phyloP scores from a whole-genome alignment of 2,888 invertebrate species.

The Zelleria hepariella region DNA sequence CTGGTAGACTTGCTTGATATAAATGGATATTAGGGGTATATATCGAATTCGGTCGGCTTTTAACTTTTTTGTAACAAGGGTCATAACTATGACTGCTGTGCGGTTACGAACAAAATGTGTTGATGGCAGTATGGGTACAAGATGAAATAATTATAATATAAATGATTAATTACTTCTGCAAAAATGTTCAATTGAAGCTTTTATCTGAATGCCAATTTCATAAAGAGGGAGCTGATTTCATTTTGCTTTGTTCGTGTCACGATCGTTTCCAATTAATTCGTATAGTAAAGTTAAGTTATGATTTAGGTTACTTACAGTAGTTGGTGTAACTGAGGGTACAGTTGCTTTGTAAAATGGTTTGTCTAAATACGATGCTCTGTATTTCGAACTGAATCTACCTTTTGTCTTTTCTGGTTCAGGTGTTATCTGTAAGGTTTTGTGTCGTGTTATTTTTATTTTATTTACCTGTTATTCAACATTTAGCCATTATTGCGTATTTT shows the following conservation, averaged over 20 bases:
- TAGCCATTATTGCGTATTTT: neutral
- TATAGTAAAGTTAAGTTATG: constrained; percentile 7
- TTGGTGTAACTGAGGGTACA: constrained; percentile 71
- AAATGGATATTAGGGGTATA: no score
- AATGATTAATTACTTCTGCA: neutral
- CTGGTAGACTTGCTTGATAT: no score
- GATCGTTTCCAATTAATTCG: neutral
- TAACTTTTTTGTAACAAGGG: neutral
- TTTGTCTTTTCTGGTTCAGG: constrained; percentile 59
- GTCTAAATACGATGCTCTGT: constrained; percentile 65
- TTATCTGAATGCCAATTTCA: constrained; percentile 49
- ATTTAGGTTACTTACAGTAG: constrained; percentile 55
- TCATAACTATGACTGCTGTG: neutral
- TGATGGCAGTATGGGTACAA: neutral
- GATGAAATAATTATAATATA: neutral
- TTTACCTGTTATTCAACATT: neutral
- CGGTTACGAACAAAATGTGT: neutral
- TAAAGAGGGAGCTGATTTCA: constrained; percentile 60
- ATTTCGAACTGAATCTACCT: constrained; percentile 73
- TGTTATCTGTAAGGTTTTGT: constrained; percentile 44
- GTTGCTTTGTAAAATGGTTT: constrained; percentile 75
- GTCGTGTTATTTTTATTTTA: neutral
- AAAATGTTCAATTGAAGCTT: neutral
- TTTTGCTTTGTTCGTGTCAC: constrained; percentile 4
- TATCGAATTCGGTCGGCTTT: no score